Evolutionary conservation across 1,140 invertebrate genomes (phyloP).

Genomic region (Apis dorsata): DNA sequence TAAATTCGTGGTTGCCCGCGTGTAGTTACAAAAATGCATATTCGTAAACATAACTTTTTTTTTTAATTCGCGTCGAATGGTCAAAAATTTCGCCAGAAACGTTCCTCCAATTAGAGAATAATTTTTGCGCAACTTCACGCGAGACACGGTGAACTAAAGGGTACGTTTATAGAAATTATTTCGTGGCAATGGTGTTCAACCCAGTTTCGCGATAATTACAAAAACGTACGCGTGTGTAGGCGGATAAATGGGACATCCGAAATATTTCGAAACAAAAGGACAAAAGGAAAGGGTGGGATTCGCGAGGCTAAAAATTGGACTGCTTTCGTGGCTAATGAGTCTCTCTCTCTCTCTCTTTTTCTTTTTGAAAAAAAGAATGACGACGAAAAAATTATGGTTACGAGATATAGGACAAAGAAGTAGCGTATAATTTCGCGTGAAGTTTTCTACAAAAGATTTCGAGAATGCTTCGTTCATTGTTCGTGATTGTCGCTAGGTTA

Average conservation of each 20-base stretch:
- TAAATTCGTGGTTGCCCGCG: too few relatives aligned
- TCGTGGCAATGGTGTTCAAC: not conserved
- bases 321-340: conserved; percentile 6
- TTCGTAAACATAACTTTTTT: not conserved
- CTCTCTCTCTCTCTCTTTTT: too few relatives aligned
- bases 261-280: conserved; percentile 4
- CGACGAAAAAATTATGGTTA: too few relatives aligned
- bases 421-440: not conserved
- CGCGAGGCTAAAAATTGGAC: not conserved
- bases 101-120: conserved; percentile 15
- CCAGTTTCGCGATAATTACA: conserved; percentile 7
- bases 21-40: not conserved
- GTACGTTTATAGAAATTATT: conserved; percentile 17
- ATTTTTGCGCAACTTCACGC: not conserved
- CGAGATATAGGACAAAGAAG: not conserved
- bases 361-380: not conserved
- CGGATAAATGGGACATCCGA: not conserved
- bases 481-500: not conserved
- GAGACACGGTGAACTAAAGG: not conserved
- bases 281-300: too few relatives aligned
- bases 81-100: conserved; percentile 13
- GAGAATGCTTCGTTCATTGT: not conserved
- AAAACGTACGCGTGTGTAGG: too few relatives aligned
- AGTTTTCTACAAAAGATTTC: not conserved
- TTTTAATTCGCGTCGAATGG: too few relatives aligned